Conservation (phyloP, 2,113 vertebrate species). For the Pyrgilauda ruficollis region DNA sequence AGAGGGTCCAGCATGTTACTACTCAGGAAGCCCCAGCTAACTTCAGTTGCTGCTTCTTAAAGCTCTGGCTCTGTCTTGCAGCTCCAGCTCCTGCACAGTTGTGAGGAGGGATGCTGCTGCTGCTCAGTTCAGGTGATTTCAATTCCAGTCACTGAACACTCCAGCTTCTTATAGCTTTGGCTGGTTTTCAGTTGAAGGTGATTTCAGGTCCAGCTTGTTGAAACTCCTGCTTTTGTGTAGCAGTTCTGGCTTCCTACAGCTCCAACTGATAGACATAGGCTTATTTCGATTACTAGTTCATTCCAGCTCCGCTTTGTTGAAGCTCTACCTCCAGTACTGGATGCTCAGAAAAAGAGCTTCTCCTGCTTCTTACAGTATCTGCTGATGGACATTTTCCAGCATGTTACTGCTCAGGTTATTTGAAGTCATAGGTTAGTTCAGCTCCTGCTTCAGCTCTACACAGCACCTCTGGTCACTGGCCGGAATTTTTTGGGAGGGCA, state of each 20-base stretch:
- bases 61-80: background rate
- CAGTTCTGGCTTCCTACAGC: background rate
- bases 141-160: background rate
- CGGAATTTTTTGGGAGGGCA: background rate
- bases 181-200: background rate
- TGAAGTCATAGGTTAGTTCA: background rate
- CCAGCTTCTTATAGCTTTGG: background rate
- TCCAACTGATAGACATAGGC: background rate
- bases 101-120: background rate
- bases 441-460: background rate
- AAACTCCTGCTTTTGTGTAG: background rate
- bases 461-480: background rate
- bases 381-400: background rate
- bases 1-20: background rate
- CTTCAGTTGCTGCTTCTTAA: background rate
- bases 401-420: background rate
- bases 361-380: background rate
- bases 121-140: background rate
- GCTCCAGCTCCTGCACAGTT: background rate
- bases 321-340: background rate
- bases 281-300: background rate
- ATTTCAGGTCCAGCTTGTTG: background rate
- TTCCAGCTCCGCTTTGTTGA: background rate
- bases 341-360: fast-evolving
- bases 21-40: background rate